Percentiles rank a stretch among this genome's conserved stretches.
Evolutionary conservation across 2,113 vertebrate species (phyloP).

Genomic region (Anguilla rostrata): DNA sequence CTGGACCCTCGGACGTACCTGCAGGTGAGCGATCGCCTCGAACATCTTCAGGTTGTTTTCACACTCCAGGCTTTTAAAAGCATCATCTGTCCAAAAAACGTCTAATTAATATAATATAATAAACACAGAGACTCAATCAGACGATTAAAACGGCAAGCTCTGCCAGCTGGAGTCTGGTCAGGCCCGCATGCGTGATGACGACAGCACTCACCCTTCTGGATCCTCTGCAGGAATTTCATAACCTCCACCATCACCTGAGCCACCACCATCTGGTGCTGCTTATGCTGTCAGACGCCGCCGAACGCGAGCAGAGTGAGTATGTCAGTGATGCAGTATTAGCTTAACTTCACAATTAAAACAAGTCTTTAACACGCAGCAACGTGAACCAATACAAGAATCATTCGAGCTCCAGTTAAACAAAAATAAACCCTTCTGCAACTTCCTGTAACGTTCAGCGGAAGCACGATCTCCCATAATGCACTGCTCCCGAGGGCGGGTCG

Average conservation of each 20-base stretch:
- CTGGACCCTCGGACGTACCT: conserved; percentile 66
- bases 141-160: too few relatives aligned
- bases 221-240: conserved; percentile 74
- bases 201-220: conserved; percentile 74
- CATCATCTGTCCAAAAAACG: conserved; percentile 69
- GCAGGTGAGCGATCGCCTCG: conserved; percentile 77
- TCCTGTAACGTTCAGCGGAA: neutral
- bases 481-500: too few relatives aligned
- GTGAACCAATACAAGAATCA: too few relatives aligned
- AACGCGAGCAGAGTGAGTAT: conserved; percentile 3
- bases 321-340: neutral
- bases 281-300: conserved; percentile 65
- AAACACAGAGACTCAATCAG: too few relatives aligned
- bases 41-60: conserved; percentile 79
- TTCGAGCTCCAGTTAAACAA: too few relatives aligned
- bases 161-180: neutral
- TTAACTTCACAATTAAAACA: too few relatives aligned
- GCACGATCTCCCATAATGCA: too few relatives aligned
- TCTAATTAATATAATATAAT: neutral
- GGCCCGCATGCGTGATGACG: neutral
- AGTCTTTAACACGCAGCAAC: too few relatives aligned
- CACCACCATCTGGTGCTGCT: conserved; percentile 70
- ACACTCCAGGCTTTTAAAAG: conserved; percentile 75
- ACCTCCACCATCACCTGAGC: conserved; percentile 78
- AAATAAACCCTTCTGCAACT: neutral